Percentiles rank a stretch among this genome's conserved stretches.
These are phyloP conservation scores for Sebastes variabilis DNA, from an alignment of 2,797 vertebrate genomes.

Conservation along the genomic window DNA sequence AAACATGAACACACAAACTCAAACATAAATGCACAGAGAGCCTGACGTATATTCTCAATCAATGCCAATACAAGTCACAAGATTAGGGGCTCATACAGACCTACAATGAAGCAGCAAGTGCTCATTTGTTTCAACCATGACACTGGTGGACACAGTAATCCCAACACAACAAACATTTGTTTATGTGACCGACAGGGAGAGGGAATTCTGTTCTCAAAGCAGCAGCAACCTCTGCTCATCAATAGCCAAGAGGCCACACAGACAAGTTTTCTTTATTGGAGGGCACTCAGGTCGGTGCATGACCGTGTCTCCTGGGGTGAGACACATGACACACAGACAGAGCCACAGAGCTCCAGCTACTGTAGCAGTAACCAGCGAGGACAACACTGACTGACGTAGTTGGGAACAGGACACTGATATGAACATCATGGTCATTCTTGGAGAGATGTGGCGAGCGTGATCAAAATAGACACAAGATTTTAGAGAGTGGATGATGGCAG, in stretches of 20 bases:
- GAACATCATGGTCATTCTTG: slow-evolving; percentile 11
- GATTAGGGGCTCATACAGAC: not conserved
- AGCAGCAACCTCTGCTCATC: not conserved
- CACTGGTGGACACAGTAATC: not conserved
- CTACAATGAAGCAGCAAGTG: not conserved
- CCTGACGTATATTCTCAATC: not conserved
- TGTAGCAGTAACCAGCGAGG: slow-evolving; percentile 5
- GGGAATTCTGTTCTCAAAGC: not conserved
- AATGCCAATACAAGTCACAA: not conserved
- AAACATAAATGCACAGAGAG: slow-evolving; percentile 2
- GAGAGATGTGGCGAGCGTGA: not conserved
- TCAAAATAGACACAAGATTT: slow-evolving; percentile 48
- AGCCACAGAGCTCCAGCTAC: not conserved
- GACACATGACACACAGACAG: not conserved
- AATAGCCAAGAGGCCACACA: not conserved
- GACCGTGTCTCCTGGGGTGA: not conserved
- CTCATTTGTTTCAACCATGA: not conserved
- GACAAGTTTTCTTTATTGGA: no score
- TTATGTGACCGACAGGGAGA: not conserved
- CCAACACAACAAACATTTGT: not conserved
- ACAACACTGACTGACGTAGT: slow-evolving; percentile 14
- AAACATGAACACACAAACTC: not conserved
- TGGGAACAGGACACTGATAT: slow-evolving; percentile 10
- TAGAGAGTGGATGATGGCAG: not conserved
- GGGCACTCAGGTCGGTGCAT: not conserved